These are phyloP conservation scores for Selene dorsalis DNA, from an alignment of 2,797 vertebrate species.

Conservation along the genomic window DNA sequence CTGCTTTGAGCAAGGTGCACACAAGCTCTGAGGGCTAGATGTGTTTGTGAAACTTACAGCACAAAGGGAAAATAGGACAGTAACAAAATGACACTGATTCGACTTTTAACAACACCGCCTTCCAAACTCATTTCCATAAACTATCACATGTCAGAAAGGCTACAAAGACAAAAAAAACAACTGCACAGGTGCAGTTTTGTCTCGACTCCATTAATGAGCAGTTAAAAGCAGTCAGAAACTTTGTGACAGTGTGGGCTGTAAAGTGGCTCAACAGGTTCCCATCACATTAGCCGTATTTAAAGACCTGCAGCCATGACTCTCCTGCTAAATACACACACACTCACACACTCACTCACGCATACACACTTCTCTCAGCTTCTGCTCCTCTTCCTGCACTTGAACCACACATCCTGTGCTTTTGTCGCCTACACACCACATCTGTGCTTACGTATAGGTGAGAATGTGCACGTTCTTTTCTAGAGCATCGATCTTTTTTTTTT, in stretches of 20 bases:
- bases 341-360: conserved; percentile 34
- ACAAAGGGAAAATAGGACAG: not conserved
- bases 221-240: not conserved
- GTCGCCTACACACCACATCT: conserved; percentile 76
- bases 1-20: accelerated
- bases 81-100: not conserved
- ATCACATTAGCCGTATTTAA: conserved; percentile 45
- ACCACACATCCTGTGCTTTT: conserved; percentile 83
- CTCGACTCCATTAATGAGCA: conserved; percentile 1
- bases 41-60: not conserved
- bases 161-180: not conserved
- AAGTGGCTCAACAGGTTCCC: conserved; percentile 27
- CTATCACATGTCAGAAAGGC: not conserved
- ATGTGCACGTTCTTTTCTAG: conserved; percentile 43
- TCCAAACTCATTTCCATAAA: not conserved
- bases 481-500: not conserved
- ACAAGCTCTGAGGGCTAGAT: not conserved
- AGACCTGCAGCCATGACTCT: conserved; percentile 50
- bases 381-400: conserved; percentile 80
- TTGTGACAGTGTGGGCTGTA: conserved; percentile 15
- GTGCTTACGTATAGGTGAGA: conserved; percentile 59
- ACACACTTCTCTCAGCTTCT: conserved; percentile 64
- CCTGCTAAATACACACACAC: conserved; percentile 26
- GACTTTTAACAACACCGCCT: not conserved
- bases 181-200: not conserved